Percentiles rank a stretch among this genome's conserved stretches.
Evolutionary conservation across 2,797 vertebrate genomes (phyloP).

Genomic region (Macroramphosus scolopax): DNA sequence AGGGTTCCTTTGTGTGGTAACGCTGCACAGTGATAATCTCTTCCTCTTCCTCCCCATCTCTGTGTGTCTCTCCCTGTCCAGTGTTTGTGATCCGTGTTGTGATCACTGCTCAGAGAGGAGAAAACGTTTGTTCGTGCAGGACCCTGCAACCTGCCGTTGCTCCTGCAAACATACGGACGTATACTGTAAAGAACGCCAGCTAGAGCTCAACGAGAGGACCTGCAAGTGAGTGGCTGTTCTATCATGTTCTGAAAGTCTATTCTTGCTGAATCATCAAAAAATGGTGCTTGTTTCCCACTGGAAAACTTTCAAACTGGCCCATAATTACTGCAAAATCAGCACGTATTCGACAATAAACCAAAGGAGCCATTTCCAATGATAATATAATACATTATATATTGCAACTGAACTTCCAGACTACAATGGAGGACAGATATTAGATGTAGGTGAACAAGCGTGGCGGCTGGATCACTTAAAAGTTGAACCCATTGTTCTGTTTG

Average conservation of each 20-base stretch:
- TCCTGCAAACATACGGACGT: slow-evolving; percentile 98
- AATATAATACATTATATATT: no score
- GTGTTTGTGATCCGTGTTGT: slow-evolving; percentile 85
- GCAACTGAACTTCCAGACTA: no score
- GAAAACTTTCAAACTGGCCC: no score
- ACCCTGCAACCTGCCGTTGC: slow-evolving; percentile 95
- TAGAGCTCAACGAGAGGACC: slow-evolving; percentile 99
- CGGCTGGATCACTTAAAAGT: no score
- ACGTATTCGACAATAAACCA: no score
- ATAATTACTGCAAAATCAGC: no score
- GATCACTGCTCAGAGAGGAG: slow-evolving; percentile 93
- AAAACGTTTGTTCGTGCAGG: slow-evolving; percentile 94
- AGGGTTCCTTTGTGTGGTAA: slow-evolving; percentile 30
- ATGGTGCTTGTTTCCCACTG: no score
- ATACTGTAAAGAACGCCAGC: slow-evolving; percentile 94
- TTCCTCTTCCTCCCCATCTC: slow-evolving; percentile 66
- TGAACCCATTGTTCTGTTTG: no score
- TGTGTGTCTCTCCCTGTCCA: slow-evolving; percentile 85
- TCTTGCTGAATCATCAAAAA: no score
- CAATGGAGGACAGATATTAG: no score
- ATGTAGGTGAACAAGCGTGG: no score
- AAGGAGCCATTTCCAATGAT: no score
- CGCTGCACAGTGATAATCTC: slow-evolving; percentile 53
- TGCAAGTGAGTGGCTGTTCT: slow-evolving; percentile 83
- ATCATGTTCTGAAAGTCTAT: not conserved